Evolutionary conservation across 2,797 vertebrate genomes (phyloP).

Genomic region (Discoglossus pictus): DNA sequence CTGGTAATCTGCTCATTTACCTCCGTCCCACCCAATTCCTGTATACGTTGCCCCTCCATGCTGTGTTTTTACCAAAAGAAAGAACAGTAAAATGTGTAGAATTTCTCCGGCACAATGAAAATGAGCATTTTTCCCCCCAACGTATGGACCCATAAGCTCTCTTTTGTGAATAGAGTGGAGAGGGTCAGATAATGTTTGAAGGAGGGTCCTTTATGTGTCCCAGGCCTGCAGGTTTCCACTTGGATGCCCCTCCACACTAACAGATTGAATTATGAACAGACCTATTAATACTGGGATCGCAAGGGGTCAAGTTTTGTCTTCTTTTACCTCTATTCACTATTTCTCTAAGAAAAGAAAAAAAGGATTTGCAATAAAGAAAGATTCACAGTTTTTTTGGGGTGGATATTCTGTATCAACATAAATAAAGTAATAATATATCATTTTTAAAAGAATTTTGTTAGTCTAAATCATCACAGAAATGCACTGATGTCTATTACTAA

Average conservation of each 20-base stretch:
- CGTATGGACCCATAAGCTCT: slow-evolving; percentile 75
- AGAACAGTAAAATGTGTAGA: slow-evolving; percentile 67
- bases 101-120: slow-evolving; percentile 69
- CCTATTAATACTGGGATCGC: slow-evolving; percentile 80
- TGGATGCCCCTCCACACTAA: slow-evolving; percentile 78
- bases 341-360: slow-evolving; percentile 70
- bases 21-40: slow-evolving; percentile 58
- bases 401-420: slow-evolving; percentile 57
- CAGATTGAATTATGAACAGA: slow-evolving; percentile 84
- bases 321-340: slow-evolving; percentile 76
- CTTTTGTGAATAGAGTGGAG: slow-evolving; percentile 76
- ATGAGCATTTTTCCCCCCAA: slow-evolving; percentile 64
- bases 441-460: too few relatives aligned
- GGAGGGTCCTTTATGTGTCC: slow-evolving; percentile 76
- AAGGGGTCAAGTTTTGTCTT: slow-evolving; percentile 82
- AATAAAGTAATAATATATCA: slow-evolving; percentile 4
- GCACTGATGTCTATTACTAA: too few relatives aligned
- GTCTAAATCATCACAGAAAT: too few relatives aligned
- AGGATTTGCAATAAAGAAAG: slow-evolving; percentile 68
- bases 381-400: slow-evolving; percentile 58
- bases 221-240: slow-evolving; percentile 78
- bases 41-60: slow-evolving; percentile 68
- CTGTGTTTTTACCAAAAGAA: slow-evolving; percentile 64
- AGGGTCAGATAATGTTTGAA: slow-evolving; percentile 83
- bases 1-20: slow-evolving; percentile 54